Percentiles rank a stretch among this genome's conserved stretches.
phyloP scores from a whole-genome alignment of 1,140 invertebrate genomes.

The Diabrotica undecimpunctata region DNA sequence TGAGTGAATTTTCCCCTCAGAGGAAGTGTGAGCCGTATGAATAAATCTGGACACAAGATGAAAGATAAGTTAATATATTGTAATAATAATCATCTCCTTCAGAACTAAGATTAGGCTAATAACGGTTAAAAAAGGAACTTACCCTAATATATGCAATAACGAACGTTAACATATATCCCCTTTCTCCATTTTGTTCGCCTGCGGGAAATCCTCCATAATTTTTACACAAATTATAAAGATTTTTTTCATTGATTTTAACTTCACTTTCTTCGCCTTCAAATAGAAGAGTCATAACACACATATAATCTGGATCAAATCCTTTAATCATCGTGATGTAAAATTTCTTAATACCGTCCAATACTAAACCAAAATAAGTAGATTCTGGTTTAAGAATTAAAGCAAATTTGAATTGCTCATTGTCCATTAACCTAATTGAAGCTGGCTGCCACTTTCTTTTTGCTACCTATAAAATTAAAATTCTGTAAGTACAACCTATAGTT shows the following conservation, averaged over 20 bases:
- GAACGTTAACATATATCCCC: conserved; percentile 94
- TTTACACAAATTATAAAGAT: conserved; percentile 79
- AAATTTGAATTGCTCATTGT: conserved; percentile 95
- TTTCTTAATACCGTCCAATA: conserved; percentile 82
- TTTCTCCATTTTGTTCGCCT: conserved; percentile 88
- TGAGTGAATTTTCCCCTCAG: too few relatives aligned
- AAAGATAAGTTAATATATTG: too few relatives aligned
- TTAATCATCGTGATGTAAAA: conserved; percentile 88
- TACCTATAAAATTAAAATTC: conserved; percentile 50
- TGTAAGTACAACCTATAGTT: neutral
- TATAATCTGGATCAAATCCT: conserved; percentile 76
- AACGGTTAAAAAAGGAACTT: conserved; percentile 41
- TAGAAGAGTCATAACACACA: conserved; percentile 89
- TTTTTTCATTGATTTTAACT: conserved; percentile 73
- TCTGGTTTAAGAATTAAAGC: conserved; percentile 84
- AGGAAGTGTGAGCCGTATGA: too few relatives aligned
- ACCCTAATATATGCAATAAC: conserved; percentile 97
- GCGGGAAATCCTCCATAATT: conserved; percentile 75
- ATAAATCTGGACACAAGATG: too few relatives aligned
- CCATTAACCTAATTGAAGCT: conserved; percentile 91
- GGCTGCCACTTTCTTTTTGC: conserved; percentile 74
- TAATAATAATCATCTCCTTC: too few relatives aligned
- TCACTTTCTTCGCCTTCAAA: conserved; percentile 81
- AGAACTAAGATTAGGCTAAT: too few relatives aligned
- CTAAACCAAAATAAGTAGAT: conserved; percentile 62